Conservation (phyloP, 2,113 vertebrate species). For the Crotalus horridus region DNA sequence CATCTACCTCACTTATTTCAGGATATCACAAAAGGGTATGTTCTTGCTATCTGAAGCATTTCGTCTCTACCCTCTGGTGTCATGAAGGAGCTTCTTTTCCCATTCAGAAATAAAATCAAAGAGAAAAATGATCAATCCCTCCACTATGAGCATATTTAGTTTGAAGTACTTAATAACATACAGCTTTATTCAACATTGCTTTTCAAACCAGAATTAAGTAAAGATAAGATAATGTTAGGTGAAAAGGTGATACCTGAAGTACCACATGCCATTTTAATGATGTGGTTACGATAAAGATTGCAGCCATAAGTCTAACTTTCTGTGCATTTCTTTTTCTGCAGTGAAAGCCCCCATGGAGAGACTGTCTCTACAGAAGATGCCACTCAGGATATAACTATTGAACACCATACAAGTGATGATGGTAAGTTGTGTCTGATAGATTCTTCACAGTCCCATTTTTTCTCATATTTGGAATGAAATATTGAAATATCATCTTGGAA, state of each 20-base stretch:
- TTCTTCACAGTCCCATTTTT: background rate
- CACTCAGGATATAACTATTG: constrained; percentile 77
- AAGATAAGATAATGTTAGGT: background rate
- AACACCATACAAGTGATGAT: constrained; percentile 89
- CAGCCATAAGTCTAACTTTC: background rate
- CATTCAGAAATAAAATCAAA: background rate
- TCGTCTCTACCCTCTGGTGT: background rate
- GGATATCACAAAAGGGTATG: background rate
- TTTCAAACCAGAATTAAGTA: background rate
- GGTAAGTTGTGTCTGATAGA: constrained; percentile 65
- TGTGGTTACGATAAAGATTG: background rate
- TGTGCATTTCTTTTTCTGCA: constrained; percentile 53
- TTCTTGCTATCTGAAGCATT: background rate
- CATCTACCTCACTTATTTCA: background rate
- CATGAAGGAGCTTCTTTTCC: background rate
- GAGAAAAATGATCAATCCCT: background rate
- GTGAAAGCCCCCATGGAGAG: constrained; percentile 91
- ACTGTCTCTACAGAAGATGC: constrained; percentile 86
- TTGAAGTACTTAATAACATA: background rate
- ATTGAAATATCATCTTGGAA: background rate
- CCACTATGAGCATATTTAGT: background rate
- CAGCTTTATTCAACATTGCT: background rate
- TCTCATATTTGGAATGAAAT: background rate
- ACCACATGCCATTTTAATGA: background rate
- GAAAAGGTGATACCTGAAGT: background rate